Conservation (phyloP, 1,140 invertebrate species). For the Atta texana region DNA sequence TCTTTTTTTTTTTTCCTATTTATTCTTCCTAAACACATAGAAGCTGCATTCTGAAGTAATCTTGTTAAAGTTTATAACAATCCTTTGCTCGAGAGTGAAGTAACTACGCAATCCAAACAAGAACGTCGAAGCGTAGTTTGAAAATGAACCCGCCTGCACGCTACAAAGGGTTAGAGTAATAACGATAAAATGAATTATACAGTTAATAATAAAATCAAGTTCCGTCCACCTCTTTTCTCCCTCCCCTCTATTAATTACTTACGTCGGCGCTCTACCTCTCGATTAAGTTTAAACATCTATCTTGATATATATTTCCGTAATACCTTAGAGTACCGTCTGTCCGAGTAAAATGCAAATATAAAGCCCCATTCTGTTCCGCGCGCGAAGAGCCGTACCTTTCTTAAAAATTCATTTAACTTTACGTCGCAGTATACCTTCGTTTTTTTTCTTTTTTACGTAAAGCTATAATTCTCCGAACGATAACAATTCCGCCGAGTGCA, state of each 20-base stretch:
- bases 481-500: constrained; percentile 59
- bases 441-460: constrained; percentile 27
- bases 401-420: constrained; percentile 60
- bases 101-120: constrained; percentile 15
- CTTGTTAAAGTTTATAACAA: constrained; percentile 24
- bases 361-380: constrained; percentile 29
- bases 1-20: neutral
- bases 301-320: constrained; percentile 59
- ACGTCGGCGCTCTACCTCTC: constrained; percentile 51
- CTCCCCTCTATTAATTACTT: constrained; percentile 47
- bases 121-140: constrained; percentile 22
- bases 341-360: constrained; percentile 53
- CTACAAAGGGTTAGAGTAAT: constrained; percentile 54
- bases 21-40: neutral
- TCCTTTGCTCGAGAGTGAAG: constrained; percentile 23
- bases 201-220: constrained; percentile 62
- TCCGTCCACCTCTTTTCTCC: neutral
- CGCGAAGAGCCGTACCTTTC: constrained; percentile 29
- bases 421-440: constrained; percentile 5
- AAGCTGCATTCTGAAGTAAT: constrained; percentile 16
- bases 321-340: constrained; percentile 32
- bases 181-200: constrained; percentile 55
- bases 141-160: constrained; percentile 3
- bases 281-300: constrained; percentile 63
- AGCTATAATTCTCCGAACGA: constrained; percentile 61